Percentiles rank a stretch among this genome's conserved stretches.
Conservation (phyloP, 2,888 invertebrate genomes). For the Dolomedes plantarius region DNA sequence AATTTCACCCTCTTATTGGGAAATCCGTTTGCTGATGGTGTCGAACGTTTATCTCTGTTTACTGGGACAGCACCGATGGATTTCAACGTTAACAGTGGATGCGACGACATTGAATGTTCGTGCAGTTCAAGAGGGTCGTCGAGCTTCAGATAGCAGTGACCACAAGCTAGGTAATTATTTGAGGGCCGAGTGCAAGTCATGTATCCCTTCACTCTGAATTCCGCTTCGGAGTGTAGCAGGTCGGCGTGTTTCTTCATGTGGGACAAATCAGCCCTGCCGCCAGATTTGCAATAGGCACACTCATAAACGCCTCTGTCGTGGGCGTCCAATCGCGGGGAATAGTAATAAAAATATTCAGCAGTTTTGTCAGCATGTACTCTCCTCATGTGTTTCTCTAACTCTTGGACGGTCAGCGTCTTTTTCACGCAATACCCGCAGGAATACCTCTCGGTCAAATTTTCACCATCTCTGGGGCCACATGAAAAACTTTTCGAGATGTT, state of each 20-base stretch:
- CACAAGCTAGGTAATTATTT: conserved; percentile 32
- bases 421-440: conserved; percentile 48
- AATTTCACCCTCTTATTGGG: conserved; percentile 34
- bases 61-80: conserved; percentile 8
- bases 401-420: conserved; percentile 15
- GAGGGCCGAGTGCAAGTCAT: too few species aligned
- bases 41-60: too few species aligned
- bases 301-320: conserved; percentile 38
- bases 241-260: conserved; percentile 40
- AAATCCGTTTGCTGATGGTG: conserved; percentile 2
- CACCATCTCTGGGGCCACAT: too few species aligned
- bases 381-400: conserved; percentile 42
- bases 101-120: conserved; percentile 7
- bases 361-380: conserved; percentile 28
- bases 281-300: conserved; percentile 60
- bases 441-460: not conserved
- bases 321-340: conserved; percentile 14
- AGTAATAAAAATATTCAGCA: conserved; percentile 41
- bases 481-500: too few species aligned
- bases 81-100: conserved; percentile 31
- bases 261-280: conserved; percentile 32
- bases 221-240: conserved; percentile 46
- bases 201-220: conserved; percentile 43
- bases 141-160: conserved; percentile 39
- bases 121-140: conserved; percentile 15